Evolutionary conservation across 2,113 vertebrate species (phyloP), one percentile per base, ranked within the genome.

Genomic region (Dromas ardeola): DNA sequence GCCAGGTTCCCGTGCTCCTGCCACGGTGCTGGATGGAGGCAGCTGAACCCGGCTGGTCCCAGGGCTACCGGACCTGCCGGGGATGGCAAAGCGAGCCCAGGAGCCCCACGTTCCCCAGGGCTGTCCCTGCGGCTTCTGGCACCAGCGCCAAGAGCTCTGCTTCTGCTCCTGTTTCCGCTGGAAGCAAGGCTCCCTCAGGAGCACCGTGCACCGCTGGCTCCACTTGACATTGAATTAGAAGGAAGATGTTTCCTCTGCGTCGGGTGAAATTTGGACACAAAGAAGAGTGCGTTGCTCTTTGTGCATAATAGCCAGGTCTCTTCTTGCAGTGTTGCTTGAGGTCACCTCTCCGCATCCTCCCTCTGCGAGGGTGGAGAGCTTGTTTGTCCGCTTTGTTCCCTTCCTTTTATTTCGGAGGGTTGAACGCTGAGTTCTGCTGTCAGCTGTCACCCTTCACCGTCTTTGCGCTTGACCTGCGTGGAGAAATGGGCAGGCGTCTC

Each of bases 261-360:
- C 55, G 15, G 45, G 55, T 47, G 86, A 43, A 9, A 36, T 38
- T 25, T 27, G 69, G 73, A 26, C 4, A 4, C 42, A 3, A 4
- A 36, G 61, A 30, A 16, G 42, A 30, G 6, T 5, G 56, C 7
- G 6, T 20, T 15, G 0, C 56, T 65, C 53, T 14, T 23, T 1
- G 0, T 5, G 21, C 3, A 15, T 36, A 45, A 20, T 0, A 70
- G 79, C 53, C 3, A 3, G 21, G 30, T 47, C 73, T 15, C 2
- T 17, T 45, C 66, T 10, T 6, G 27, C 42, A 26, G 76, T 1
- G 4, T 0, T 18, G 56, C 73, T 63, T 11, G 63, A 73, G 88
- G 85, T 90, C 73, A 40, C 45, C 40, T 23, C 84, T 69, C 62
- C 2, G 0, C 56, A 40, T 53, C 34, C 50, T 72, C 56, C 27